phyloP scores from a whole-genome alignment of 2,797 vertebrate species.

The Hippocampus kuda region DNA sequence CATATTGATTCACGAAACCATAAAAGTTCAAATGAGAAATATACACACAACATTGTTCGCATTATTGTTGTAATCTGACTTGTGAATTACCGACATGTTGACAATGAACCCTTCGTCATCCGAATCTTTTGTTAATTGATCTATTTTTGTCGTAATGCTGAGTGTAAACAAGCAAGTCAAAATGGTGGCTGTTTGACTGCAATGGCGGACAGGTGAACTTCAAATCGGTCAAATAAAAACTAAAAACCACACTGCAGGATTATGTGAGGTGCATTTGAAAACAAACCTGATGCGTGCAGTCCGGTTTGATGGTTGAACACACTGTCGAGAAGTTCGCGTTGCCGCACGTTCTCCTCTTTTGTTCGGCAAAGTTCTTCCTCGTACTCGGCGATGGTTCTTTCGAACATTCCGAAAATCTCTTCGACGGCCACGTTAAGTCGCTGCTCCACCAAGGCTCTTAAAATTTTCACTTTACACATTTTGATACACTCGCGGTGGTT shows the following conservation, averaged over 20 bases:
- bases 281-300: not conserved
- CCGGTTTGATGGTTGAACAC: not conserved
- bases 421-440: slow-evolving; percentile 2
- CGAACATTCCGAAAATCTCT: slow-evolving; percentile 2
- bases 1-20: too few species aligned
- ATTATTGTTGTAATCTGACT: too few species aligned
- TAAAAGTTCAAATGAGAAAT: too few species aligned
- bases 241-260: not conserved
- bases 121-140: too few species aligned
- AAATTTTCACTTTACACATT: slow-evolving; percentile 4
- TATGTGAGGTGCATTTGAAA: not conserved
- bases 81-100: too few species aligned
- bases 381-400: slow-evolving; percentile 4
- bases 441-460: not conserved
- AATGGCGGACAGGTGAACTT: not conserved
- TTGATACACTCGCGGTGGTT: not conserved
- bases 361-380: slow-evolving; percentile 4
- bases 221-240: not conserved
- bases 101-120: too few species aligned
- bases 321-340: not conserved
- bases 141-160: not conserved
- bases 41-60: too few species aligned
- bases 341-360: not conserved
- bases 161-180: not conserved
- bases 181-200: not conserved